Percentiles rank a stretch among this genome's conserved stretches.
These are phyloP conservation scores for Falco peregrinus DNA, from an alignment of 2,797 vertebrate species.

Conservation along the genomic window DNA sequence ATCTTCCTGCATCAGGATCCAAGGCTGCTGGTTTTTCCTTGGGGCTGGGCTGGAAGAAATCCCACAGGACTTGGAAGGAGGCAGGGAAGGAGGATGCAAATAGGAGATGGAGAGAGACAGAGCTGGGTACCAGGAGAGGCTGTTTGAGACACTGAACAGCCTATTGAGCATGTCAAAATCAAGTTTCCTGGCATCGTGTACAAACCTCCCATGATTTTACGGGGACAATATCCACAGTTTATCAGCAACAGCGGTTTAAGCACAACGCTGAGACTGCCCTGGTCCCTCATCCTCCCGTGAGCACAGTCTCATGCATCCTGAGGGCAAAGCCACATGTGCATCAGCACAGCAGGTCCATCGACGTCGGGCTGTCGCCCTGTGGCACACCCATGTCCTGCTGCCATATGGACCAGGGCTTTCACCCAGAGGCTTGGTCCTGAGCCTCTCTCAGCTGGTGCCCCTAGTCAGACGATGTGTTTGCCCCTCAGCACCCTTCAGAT, in stretches of 20 bases:
- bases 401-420: not conserved
- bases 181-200: not conserved
- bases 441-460: not conserved
- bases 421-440: not conserved
- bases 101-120: not conserved
- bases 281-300: rapidly evolving
- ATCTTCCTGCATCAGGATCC: not conserved
- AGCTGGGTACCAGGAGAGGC: not conserved
- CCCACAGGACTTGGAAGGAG: not conserved
- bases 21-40: not conserved
- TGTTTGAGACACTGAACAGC: not conserved
- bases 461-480: rapidly evolving
- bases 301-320: not conserved
- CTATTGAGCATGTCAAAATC: not conserved
- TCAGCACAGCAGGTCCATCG: not conserved
- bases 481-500: not conserved
- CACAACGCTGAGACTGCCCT: not conserved
- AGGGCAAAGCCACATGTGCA: not conserved
- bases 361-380: not conserved
- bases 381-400: not conserved
- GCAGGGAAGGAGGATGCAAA: not conserved
- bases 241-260: not conserved
- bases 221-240: not conserved
- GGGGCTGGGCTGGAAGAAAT: not conserved
- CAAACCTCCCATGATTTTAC: not conserved